Base-by-base conservation (phyloP, 30 jellyfish, hydroid and myxozoan species). In the Morbakka virulenta region DNA sequence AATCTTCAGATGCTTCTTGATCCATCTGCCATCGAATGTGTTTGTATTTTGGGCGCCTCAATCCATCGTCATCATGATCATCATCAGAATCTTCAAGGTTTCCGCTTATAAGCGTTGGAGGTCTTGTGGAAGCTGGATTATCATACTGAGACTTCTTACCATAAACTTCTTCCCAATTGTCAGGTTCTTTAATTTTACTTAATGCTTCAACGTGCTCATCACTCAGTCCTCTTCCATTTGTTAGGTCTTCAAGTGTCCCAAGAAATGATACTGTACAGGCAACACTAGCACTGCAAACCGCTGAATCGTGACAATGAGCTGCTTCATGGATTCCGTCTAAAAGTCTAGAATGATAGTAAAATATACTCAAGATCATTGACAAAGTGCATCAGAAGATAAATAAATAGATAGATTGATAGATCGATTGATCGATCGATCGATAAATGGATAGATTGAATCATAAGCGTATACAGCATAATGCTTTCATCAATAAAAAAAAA, bases 21-120 rank as follows among this genome's bases (percentile, higher is more conserved):
- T 92, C 98, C 86, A 92, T 76, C 67, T 92, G 95, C 98, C 98
- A 92, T 57, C 96, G 68, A 23, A 92, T 92, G 82, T 92, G 98
- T 76, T 92, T 92, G 26, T 95, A 95, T 47, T 84, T 92, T 84
- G 69, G 62, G 52, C 69, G 71, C 52, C 95, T 64, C 53, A 72
- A 32, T 22, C 92, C 96, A 1, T 72, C 93, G 23, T 77, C 96
- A 29, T 78, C 89, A 4, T 74, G 87, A 6, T 93, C 89, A 2
- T 83, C 96, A 4, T 78, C 92, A 27, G 89, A 32, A 33, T 92
- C 95, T 67, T 78, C 95, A 34, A 85, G 84, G 32, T 74, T 84
- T 0, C 95, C 95, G 50, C 94, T 74, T 24, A 67, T 81, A 82
- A 89, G 53, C 17, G 86, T 50, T 1, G 97, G 87, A 17, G 81